Conservation (phyloP, 1,140 invertebrate species). For the Brachionus sp. region DNA sequence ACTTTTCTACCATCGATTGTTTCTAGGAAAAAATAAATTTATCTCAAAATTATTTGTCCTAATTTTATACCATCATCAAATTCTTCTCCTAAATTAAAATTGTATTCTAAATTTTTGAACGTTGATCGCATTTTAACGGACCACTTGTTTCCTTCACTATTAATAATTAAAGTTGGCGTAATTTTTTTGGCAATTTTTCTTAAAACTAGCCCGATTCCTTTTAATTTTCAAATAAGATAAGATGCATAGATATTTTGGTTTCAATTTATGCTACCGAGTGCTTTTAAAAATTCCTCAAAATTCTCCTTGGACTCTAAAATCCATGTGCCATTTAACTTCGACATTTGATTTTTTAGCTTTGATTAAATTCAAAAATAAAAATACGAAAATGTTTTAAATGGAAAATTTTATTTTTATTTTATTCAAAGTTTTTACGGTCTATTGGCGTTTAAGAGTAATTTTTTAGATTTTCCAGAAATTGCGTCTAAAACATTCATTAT, state of each 20-base stretch:
- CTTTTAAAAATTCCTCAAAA: conserved; percentile 82
- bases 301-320: conserved; percentile 72
- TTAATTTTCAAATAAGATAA: neutral
- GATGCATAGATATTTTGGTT: neutral
- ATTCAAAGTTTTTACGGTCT: neutral
- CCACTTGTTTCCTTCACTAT: conserved; percentile 68
- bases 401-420: neutral
- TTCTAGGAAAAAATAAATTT: neutral
- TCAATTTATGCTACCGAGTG: conserved; percentile 60
- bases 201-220: conserved; percentile 68
- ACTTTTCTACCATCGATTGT: conserved; percentile 17
- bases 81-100: conserved; percentile 74
- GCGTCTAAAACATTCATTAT: neutral
- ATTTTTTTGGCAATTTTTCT: conserved; percentile 70
- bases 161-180: conserved; percentile 71
- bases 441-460: neutral
- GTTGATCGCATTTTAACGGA: conserved; percentile 73
- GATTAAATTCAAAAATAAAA: neutral
- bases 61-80: conserved; percentile 67
- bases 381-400: neutral
- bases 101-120: conserved; percentile 74
- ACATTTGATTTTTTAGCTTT: conserved; percentile 21
- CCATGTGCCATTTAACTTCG: conserved; percentile 68
- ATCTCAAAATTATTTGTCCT: neutral
- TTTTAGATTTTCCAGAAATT: neutral